Evolutionary conservation across 1,140 invertebrate species (phyloP), one percentile per base, ranked within the genome.

Genomic region (Wiebesia pumilae): DNA sequence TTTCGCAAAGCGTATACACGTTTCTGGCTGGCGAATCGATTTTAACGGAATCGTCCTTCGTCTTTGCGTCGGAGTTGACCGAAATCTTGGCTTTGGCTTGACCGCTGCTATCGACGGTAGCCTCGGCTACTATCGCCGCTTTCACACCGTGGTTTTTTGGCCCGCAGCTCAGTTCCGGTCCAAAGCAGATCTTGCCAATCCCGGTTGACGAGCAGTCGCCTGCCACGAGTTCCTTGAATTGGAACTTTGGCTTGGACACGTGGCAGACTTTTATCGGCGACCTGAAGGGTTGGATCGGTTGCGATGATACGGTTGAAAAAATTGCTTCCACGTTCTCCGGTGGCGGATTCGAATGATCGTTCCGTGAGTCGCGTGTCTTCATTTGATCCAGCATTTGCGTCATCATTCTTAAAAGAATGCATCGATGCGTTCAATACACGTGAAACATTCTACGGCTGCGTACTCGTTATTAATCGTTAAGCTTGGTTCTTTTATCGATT

Each of bases 331-430:
- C 0, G 12, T 75, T 75, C 24, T 27, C 27, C 7, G 71, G 71
- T n/a, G 38, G 24, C 3, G 0, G 3, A 33, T 27, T 3, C 24
- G 6, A 0, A 1, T 3, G 69, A 24, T 16, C 12, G 33, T 14
- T 47, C 6, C 24, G 43, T 43, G 33, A 3, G 3, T 0, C 71
- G 33, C 35, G 10, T 3, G 24, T 35, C 9, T 86, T 82, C n/a
- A 81, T 0, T 51, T 78, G 35, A 43, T 65, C 58, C 38, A 77
- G 35, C 40, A 83, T 16, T 21, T 86, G 54, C 19, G 43, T 27
- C 40, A 86, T 62, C 73, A 82, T 16, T 69, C 85, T 86, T 58
- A 78, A 82, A 78, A 24, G 1, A 75, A 33, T n/a, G 24, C 58
- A 16, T 81, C 14, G 27, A 35, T 40, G 35, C 33, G 12, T 16